Percentiles rank a stretch among this genome's conserved stretches.
Evolutionary conservation across 2,113 vertebrate genomes (phyloP).

Genomic region (Prolemur simus): DNA sequence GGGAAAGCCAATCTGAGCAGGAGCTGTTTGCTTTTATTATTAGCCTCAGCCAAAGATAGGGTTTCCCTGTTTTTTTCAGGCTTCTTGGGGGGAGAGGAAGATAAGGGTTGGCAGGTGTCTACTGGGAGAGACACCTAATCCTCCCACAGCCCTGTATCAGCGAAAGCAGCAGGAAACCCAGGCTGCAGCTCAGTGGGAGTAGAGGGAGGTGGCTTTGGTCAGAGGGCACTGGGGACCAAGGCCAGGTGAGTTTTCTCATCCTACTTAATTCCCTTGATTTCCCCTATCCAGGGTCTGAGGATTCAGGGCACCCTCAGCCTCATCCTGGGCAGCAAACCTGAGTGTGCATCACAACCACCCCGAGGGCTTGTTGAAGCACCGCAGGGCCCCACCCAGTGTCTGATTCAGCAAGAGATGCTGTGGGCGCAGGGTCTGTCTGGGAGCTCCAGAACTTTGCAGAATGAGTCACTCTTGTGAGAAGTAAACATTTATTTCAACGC

Average conservation of each 20-base stretch:
- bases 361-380: not conserved
- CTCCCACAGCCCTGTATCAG: not conserved
- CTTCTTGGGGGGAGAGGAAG: not conserved
- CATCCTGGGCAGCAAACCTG: not conserved
- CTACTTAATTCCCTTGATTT: not conserved
- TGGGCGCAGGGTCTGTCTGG: not conserved
- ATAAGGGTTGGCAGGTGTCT: constrained; percentile 40
- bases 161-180: not conserved
- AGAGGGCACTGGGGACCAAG: not conserved
- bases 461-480: not conserved
- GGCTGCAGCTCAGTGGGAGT: not conserved
- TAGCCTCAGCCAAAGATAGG: not conserved
- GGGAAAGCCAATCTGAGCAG: not conserved
- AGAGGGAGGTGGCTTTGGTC: not conserved
- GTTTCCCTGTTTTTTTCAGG: constrained; percentile 41
- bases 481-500: not conserved
- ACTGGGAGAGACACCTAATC: constrained; percentile 25
- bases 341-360: not conserved
- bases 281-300: not conserved
- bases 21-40: constrained; percentile 27
- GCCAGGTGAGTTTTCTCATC: not conserved
- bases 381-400: not conserved
- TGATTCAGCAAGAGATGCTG: not conserved
- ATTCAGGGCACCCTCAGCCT: not conserved
- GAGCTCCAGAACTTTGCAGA: not conserved